These are phyloP conservation scores for Caenorhabditis brenneri DNA, from an alignment of 1,140 invertebrate species.

Conservation along the genomic window DNA sequence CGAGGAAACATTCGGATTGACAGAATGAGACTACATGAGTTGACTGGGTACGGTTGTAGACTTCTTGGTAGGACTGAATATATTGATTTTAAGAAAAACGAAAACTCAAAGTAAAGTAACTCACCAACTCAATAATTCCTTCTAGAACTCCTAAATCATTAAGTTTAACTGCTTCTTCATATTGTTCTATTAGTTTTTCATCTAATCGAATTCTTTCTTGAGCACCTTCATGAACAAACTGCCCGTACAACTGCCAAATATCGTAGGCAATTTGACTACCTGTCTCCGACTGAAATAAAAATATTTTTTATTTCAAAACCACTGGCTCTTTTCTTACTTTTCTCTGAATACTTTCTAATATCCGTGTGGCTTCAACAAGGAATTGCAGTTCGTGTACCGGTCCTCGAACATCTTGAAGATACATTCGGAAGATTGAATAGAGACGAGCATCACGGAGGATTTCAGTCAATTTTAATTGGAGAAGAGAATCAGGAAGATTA, in stretches of 20 bases:
- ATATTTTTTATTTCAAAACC: background rate
- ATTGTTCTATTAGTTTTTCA: conserved; percentile 49
- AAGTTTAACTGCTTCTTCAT: conserved; percentile 47
- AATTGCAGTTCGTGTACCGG: conserved; percentile 57
- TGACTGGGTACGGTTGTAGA: conserved; percentile 51
- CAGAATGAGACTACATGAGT: conserved; percentile 55
- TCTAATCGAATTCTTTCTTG: conserved; percentile 37
- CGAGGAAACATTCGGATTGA: conserved; percentile 54
- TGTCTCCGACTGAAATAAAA: conserved; percentile 29
- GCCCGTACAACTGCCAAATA: conserved; percentile 46
- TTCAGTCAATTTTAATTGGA: conserved; percentile 56
- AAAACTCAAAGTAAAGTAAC: too few relatives aligned
- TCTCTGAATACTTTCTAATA: conserved; percentile 55
- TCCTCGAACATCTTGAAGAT: conserved; percentile 53
- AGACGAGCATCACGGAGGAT: conserved; percentile 53
- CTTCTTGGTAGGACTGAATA: conserved; percentile 54
- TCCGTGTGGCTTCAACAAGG: conserved; percentile 49
- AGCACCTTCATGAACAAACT: conserved; percentile 52
- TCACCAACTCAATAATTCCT: conserved; percentile 55
- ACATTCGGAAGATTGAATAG: conserved; percentile 55
- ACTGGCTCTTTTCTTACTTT: conserved; percentile 20
- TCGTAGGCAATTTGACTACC: conserved; percentile 44
- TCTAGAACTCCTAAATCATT: conserved; percentile 46
- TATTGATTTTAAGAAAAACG: background rate
- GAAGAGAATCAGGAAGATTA: conserved; percentile 52